phyloP scores from a whole-genome alignment of 2,888 invertebrate species.

The Pyrgus malvae region DNA sequence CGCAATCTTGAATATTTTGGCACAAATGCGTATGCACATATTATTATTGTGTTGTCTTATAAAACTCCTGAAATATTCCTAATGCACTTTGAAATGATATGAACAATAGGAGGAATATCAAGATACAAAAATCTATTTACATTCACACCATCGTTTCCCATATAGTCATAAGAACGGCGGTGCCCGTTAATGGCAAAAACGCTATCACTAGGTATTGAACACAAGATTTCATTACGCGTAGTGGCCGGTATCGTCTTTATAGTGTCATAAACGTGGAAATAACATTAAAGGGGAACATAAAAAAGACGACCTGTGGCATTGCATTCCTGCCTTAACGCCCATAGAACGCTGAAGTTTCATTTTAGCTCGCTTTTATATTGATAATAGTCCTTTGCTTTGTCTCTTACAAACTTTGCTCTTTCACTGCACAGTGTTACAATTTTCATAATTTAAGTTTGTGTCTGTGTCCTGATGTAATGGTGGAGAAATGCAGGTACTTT shows the following conservation, averaged over 20 bases:
- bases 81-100: no score
- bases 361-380: conserved; percentile 46
- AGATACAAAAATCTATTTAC: no score
- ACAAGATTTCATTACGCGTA: conserved; percentile 80
- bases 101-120: no score
- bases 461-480: background rate
- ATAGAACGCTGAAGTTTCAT: conserved; percentile 49
- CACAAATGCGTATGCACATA: no score
- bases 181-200: conserved; percentile 35
- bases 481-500: background rate
- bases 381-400: conserved; percentile 37
- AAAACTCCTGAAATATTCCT: no score
- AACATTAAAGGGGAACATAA: conserved; percentile 75
- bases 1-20: no score
- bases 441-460: background rate
- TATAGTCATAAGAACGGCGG: conserved; percentile 1
- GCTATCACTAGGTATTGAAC: conserved; percentile 69
- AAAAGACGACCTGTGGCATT: conserved; percentile 79
- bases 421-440: background rate
- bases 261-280: conserved; percentile 78
- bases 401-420: conserved; percentile 6
- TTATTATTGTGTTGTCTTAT: no score
- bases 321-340: conserved; percentile 61
- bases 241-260: conserved; percentile 79
- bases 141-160: no score